phyloP scores from a whole-genome alignment of 2,888 invertebrate species.

The Slavum lentiscoides region DNA sequence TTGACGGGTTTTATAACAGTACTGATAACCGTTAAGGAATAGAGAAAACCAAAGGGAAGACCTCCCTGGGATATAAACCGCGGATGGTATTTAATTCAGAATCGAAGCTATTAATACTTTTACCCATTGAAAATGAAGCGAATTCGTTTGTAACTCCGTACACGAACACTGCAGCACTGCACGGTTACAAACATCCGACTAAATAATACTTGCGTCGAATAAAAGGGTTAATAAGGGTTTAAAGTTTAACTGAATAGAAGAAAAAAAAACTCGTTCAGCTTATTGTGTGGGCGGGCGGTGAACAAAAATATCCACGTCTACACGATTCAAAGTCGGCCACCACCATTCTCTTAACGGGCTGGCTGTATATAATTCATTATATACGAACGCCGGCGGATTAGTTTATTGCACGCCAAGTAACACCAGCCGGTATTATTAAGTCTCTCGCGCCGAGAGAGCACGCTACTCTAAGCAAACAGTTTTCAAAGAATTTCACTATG shows the following conservation, averaged over 20 bases:
- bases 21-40: too few species aligned
- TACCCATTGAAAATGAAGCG: too few species aligned
- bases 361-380: constrained; percentile 9
- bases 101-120: too few species aligned
- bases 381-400: constrained; percentile 34
- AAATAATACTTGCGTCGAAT: too few species aligned
- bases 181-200: too few species aligned
- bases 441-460: background rate
- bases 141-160: too few species aligned
- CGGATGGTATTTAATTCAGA: too few species aligned
- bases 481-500: constrained; percentile 15
- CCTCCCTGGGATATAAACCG: too few species aligned
- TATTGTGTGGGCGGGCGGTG: background rate
- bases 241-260: background rate
- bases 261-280: background rate
- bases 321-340: background rate
- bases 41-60: too few species aligned
- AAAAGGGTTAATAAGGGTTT: constrained; percentile 2
- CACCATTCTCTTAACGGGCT: constrained; percentile 15
- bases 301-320: background rate
- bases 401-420: constrained; percentile 24
- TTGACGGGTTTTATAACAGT: too few species aligned
- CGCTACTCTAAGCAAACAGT: constrained; percentile 6
- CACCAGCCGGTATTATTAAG: constrained; percentile 9
- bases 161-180: too few species aligned